Evolutionary conservation across 2,113 vertebrate species (phyloP), one percentile per base, ranked within the genome.

Genomic region (Proteles cristata): DNA sequence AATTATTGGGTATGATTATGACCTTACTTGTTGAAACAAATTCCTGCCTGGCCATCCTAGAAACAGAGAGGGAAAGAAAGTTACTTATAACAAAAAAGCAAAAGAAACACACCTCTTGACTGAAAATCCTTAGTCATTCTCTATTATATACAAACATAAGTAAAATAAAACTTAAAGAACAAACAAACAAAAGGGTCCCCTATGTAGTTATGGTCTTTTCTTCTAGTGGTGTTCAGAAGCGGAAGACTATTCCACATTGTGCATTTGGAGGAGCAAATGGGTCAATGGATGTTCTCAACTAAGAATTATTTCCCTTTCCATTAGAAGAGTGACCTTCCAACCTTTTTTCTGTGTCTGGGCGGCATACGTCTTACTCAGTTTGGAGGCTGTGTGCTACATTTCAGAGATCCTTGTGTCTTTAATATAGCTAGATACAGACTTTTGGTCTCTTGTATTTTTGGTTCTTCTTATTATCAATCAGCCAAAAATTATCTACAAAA

Each of bases 381-480:
- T 90, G 33, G 68, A 94, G 35, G 1, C 35, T 61, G 1, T 63
- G 35, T 83, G 53, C 2, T 89, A 2, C 25, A 68, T 23, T 85
- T 69, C 84, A 89, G n/a, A 87, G 21, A 73, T 33, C 45, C 48
- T 68, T 48, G 58, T 93, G 2, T 73, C 45, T 90, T 94, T 53
- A 11, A 5, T 71, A 79, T 71, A 90, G n/a, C 25, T 79, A 73
- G 15, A 55, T 45, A 15, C 0, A 69, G 25, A 94, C 0, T 39
- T 95, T 90, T 90, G 43, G 91, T 88, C 96, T 88, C 28, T 82
- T 26, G 26, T 71, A 69, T 83, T 81, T 95, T 97, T 93, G 2
- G 61, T 89, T 84, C n/a, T 86, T 68, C 2, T 74, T 48, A 26
- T 16, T 92, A 93, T 77, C 7, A 69, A 58, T 35, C 61, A 88